Base-by-base conservation (phyloP, 2,113 vertebrate species). In the Pungitius pungitius region DNA sequence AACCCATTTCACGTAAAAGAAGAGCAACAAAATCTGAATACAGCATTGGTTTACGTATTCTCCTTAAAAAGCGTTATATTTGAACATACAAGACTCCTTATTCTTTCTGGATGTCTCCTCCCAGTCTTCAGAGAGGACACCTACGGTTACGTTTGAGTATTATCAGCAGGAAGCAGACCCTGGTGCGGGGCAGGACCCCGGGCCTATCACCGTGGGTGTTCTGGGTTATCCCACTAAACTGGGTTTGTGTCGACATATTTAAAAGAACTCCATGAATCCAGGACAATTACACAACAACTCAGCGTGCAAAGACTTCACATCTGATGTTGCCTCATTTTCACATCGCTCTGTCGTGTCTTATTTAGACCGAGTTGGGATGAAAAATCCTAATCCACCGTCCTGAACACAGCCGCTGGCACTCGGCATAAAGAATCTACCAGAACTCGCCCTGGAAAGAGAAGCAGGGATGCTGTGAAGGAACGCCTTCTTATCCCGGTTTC, bases 401-500 rank as follows among this genome's bases (percentile, higher is more conserved):
- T 69, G 52, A 40, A 55, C 30, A 20, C 52, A 18, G 47, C 30
- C 68, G 45, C n/a, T 49, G 45, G 45, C 42, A 43, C 42, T 17
- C 15, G 14, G 15, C 42, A 26, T 26, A 60, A n/a, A 47, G 9
- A 20, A 40, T 30, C 54, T 20, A 12, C 35, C 8, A 30, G 37
- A 75, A 58, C 27, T 18, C 54, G 33, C 30, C n/a, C 51, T 56
- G n/a, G 63, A 35, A 75, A 35, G 57, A 72, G 45, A 58, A 61
- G 17, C 62, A 57, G 30, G 26, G 60, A 30, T 24, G 57, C 69
- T 65, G 24, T 45, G 45, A 43, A 75, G 54, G 71, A 76, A 78
- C 62, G 66, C n/a, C 15, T 62, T 73, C 54, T 64, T 69, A 65
- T 55, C 61, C 76, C 55, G 59, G 45, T 63, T 76, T 62, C 60